These are phyloP conservation scores for Enchytraeus crypticus DNA, from an alignment of 2,888 invertebrate species.

Conservation along the genomic window DNA sequence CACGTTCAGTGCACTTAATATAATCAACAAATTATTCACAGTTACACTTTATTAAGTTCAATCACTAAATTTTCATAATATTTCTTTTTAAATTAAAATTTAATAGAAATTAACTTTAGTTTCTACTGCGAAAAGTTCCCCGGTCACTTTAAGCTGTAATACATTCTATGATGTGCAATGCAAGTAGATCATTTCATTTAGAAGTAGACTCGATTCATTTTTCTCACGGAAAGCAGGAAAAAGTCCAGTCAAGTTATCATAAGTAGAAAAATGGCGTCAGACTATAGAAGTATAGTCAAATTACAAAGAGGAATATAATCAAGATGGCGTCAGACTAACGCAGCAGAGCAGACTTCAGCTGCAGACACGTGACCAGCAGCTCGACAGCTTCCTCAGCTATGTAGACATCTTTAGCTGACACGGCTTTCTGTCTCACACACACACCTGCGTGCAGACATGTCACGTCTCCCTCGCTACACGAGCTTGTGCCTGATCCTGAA, in stretches of 20 bases:
- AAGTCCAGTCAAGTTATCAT: background rate
- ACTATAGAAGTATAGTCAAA: too few species aligned
- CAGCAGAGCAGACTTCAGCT: conserved; percentile 45
- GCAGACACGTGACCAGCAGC: conserved; percentile 49
- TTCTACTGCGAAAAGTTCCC: too few species aligned
- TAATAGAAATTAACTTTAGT: too few species aligned
- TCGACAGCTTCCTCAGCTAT: conserved; percentile 50
- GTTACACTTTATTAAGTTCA: too few species aligned
- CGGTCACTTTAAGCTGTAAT: too few species aligned
- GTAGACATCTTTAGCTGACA: conserved; percentile 46
- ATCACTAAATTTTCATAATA: too few species aligned
- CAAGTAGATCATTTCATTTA: too few species aligned
- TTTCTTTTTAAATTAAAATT: too few species aligned
- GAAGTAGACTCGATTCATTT: too few species aligned
- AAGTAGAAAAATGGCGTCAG: background rate
- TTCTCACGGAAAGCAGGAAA: too few species aligned
- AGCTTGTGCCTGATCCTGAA: conserved; percentile 48
- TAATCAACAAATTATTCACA: background rate
- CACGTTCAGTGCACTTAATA: background rate
- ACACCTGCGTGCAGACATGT: conserved; percentile 47
- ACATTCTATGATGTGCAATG: too few species aligned
- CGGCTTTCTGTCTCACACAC: conserved; percentile 45
- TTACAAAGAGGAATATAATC: too few species aligned
- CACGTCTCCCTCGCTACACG: conserved; percentile 46
- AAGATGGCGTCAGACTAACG: conserved; percentile 34